These are phyloP conservation scores for Eumacrocentrus americanus DNA, from an alignment of 2,888 invertebrate species.

Conservation along the genomic window DNA sequence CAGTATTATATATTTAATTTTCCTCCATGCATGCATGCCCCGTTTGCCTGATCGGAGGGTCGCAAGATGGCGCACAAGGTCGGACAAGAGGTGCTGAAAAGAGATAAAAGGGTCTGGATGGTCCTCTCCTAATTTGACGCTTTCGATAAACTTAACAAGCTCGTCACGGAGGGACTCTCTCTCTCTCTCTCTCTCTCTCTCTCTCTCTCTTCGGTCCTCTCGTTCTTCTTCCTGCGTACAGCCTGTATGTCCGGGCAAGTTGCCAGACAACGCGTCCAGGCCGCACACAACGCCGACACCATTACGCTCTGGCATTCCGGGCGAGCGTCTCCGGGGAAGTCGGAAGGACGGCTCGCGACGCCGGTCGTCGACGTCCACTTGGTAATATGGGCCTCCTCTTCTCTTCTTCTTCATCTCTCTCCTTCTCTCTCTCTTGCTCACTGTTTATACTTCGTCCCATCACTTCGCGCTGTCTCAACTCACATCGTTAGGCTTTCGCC, in stretches of 20 bases:
- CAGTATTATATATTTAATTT: too few species aligned
- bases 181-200: slow-evolving; percentile 41
- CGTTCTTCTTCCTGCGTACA: slow-evolving; percentile 30
- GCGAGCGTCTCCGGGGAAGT: slow-evolving; percentile 40
- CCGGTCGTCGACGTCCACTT: slow-evolving; percentile 55
- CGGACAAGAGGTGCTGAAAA: slow-evolving; percentile 18
- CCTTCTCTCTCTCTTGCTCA: slow-evolving; percentile 13
- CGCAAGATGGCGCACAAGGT: not conserved
- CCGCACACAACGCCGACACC: slow-evolving; percentile 51
- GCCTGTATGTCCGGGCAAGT: slow-evolving; percentile 31
- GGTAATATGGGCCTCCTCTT: slow-evolving; percentile 52
- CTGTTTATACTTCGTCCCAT: slow-evolving; percentile 29
- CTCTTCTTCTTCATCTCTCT: slow-evolving; percentile 28
- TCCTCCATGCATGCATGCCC: not conserved
- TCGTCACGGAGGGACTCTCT: slow-evolving; percentile 51
- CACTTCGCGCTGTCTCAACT: slow-evolving; percentile 31
- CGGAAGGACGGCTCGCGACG: slow-evolving; percentile 33
- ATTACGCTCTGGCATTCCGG: slow-evolving; percentile 56
- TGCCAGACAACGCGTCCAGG: slow-evolving; percentile 33
- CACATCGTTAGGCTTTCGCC: slow-evolving; percentile 54
- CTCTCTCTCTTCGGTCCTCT: slow-evolving; percentile 44
- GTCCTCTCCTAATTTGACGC: slow-evolving; percentile 59
- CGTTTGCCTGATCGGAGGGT: not conserved
- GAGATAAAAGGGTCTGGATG: slow-evolving; percentile 30
- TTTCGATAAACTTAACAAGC: slow-evolving; percentile 62